Conservation (phyloP, 2,888 invertebrate species). For the Stenodera caucasica region DNA sequence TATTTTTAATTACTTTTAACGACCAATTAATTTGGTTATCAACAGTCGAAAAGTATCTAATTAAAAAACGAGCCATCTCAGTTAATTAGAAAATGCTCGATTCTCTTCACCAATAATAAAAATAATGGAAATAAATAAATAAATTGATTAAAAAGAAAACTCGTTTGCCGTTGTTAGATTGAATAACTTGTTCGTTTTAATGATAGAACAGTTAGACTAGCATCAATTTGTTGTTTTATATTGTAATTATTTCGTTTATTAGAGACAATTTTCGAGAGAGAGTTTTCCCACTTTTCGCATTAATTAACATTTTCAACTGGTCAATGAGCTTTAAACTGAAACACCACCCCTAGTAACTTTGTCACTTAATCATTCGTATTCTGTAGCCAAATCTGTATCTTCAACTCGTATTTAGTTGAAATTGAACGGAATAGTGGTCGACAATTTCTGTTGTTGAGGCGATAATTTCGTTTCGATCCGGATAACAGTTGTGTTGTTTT, state of each 20-base stretch:
- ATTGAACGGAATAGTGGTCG: too few species aligned
- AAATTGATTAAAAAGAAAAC: background rate
- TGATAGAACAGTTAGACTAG: background rate
- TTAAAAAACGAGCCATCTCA: background rate
- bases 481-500: too few species aligned
- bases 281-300: background rate
- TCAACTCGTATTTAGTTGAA: too few species aligned
- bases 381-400: background rate
- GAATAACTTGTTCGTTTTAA: background rate
- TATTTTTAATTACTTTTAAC: too few species aligned
- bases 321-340: too few species aligned
- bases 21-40: slow-evolving; percentile 1
- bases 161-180: background rate
- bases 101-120: background rate
- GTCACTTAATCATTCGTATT: background rate
- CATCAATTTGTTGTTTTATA: background rate
- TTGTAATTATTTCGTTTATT: slow-evolving; percentile 2
- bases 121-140: too few species aligned
- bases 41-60: background rate
- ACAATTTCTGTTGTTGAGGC: too few species aligned
- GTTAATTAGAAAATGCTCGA: background rate
- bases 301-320: slow-evolving; percentile 2
- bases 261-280: background rate
- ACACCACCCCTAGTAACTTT: too few species aligned
- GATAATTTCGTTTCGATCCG: too few species aligned